A percentile compares a stretch with the other conserved stretches of the same genome.
Evolutionary conservation across 2,888 invertebrate genomes (phyloP).

Genomic region (Brachylomia viminalis): DNA sequence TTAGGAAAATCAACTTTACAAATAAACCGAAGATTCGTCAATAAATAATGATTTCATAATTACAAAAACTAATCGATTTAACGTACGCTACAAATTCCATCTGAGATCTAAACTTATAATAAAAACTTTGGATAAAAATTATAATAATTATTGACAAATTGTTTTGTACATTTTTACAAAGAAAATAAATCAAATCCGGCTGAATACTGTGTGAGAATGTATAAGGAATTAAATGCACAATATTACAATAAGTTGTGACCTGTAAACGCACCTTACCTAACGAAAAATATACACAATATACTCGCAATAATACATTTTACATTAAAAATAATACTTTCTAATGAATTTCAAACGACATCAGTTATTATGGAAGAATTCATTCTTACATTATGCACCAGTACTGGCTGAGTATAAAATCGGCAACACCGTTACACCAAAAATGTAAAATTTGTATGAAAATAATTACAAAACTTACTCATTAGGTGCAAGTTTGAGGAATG

Average conservation of each 20-base stretch:
- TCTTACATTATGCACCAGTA: slow-evolving; percentile 67
- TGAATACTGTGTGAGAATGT: slow-evolving; percentile 80
- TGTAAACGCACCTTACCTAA: slow-evolving; percentile 75
- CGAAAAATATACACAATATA: slow-evolving; percentile 72
- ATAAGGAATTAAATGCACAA: slow-evolving; percentile 79
- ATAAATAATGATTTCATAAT: slow-evolving; percentile 88
- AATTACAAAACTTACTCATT: slow-evolving; percentile 82
- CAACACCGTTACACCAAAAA: slow-evolving; percentile 80
- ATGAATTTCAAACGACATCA: slow-evolving; percentile 80
- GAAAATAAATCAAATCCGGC: slow-evolving; percentile 76
- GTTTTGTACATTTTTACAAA: slow-evolving; percentile 90
- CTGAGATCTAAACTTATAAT: slow-evolving; percentile 90
- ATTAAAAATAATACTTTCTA: slow-evolving; percentile 84
- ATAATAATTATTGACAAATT: slow-evolving; percentile 84
- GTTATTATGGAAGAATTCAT: slow-evolving; percentile 79
- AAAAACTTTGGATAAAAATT: slow-evolving; percentile 89
- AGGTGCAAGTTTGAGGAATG: slow-evolving; percentile 83
- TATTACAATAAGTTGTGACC: slow-evolving; percentile 78
- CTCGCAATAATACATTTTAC: slow-evolving; percentile 78
- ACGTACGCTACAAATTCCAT: slow-evolving; percentile 85
- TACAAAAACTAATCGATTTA: slow-evolving; percentile 83
- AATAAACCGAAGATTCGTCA: slow-evolving; percentile 80
- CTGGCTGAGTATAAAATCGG: slow-evolving; percentile 77
- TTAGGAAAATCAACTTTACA: slow-evolving; percentile 84
- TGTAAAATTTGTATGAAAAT: slow-evolving; percentile 86